Base-by-base conservation (phyloP, 2,888 invertebrate genomes). In the Leucozona laternaria region DNA sequence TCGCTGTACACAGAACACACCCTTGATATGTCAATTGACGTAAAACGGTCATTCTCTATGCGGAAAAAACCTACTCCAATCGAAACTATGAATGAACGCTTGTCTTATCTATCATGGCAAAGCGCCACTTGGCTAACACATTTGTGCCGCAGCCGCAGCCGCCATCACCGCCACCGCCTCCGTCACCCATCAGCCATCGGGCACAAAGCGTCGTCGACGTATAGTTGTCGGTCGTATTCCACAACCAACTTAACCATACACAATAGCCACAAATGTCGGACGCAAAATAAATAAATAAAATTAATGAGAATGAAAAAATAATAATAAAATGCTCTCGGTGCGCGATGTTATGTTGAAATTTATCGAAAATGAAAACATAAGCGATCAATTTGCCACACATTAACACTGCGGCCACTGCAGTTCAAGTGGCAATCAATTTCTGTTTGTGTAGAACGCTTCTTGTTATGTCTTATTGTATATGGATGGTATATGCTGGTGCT, bases 341-440 rank as follows among this genome's bases (percentile, higher is more conserved):
- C 53, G 20, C 60, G 34, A 68, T 68, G 60, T 66, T 50, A 86
- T 80, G 82, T 79, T 79, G 70, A 79, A 79, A 82, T 82, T 86
- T 79, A 86, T 86, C 75, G 86, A 86, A 82, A 86, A 86, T 86
- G 82, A 86, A 86, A 86, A 86, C 82, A 86, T 86, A 77, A 86
- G 71, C 82, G 82, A 82, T 82, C 86, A 86, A 86, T 86, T 86
- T 86, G 86, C 86, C 78, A 79, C 72, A 82, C 82, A 86, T 86
- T 86, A 82, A 86, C 86, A 86, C 86, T 82, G 78, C 78, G 82
- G 66, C 82, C 78, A 72, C 55, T 75, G 75, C 79, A 86, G 86
- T 82, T 86, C 86, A 86, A 86, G 86, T 86, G 86, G 86, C 82
- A 86, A 86, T 86, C 86, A 86, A 86, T 82, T 82, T 86, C 64